Conservation (phyloP, 2,888 invertebrate genomes). For the Dioctria linearis region DNA sequence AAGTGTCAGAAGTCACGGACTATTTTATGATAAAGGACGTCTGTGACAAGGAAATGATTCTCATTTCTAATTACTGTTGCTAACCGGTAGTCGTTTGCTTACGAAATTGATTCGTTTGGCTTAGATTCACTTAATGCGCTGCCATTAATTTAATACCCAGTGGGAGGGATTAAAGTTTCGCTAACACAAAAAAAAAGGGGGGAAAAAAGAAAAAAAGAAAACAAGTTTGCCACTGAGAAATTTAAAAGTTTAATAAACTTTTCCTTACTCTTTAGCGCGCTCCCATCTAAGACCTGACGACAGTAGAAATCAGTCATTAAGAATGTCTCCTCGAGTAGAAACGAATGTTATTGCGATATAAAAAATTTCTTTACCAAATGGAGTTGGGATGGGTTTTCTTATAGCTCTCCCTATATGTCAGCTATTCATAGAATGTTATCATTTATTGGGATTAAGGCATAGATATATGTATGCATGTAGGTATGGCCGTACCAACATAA, state of each 20-base stretch:
- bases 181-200: background rate
- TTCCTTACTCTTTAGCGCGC: background rate
- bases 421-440: background rate
- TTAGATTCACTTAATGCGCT: conserved; percentile 14
- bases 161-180: background rate
- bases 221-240: too few relatives aligned
- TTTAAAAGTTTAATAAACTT: too few relatives aligned
- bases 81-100: conserved; percentile 40
- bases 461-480: background rate
- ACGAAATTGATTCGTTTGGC: conserved; percentile 16
- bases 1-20: conserved; percentile 57
- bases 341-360: background rate
- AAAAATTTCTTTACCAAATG: background rate
- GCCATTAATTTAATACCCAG: background rate
- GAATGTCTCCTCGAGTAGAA: background rate
- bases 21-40: conserved; percentile 46
- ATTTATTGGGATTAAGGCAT: conserved; percentile 7
- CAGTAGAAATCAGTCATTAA: background rate
- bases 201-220: too few relatives aligned
- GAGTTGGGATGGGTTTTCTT: background rate
- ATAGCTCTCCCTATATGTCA: background rate
- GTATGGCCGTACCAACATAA: too few relatives aligned
- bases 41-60: conserved; percentile 38
- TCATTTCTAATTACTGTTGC: conserved; percentile 44
- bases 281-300: too few relatives aligned